Base-by-base conservation (phyloP, 1,140 invertebrate species). In the Cherax destructor region DNA sequence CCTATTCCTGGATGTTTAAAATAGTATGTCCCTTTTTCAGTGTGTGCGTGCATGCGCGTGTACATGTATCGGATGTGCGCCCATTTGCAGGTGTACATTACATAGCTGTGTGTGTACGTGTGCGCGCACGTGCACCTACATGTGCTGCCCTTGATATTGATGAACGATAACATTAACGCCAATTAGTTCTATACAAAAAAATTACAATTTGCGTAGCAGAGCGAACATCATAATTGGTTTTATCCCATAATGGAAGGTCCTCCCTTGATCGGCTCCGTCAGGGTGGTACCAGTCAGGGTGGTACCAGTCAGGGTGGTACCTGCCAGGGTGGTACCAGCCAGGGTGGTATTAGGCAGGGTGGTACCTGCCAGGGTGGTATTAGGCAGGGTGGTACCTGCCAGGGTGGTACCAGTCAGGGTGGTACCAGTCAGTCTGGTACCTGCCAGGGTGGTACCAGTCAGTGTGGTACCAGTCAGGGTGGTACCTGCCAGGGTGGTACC, bases 211-310 rank as follows among this genome's bases (percentile, higher is more conserved):
- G 86, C 47, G 56, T 61, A 87, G 77, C 78, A 47, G 86, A 88
- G 86, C 61, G 61, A 41, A 81, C 86, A 72, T 50, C 13, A 77
- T 88, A 88, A 88, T 88, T 88, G 86, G 61, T 80, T 80, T 88
- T 69, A 81, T 80, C 61, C 77, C 50, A 88, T 88, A 88, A 74
- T 74, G 24, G 24, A 24, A 30, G n/a, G 69, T 4, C 61, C 61
- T 18, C 61, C 30, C 16, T 24, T 4, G 72, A 30, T 4, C 47
- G 84, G 52, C 13, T 10, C 4, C 10, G 52, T 0, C 4, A 81
- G n/a, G 30, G 79, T 10, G 24, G 61, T 69, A 41, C 30, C 30
- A 1, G 30, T 2, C 30, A 41, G 30, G 30, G 30, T 41, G 30
- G 30, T 41, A 41, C 30, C 30, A 41, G 30, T 2, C 30, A 41